phyloP scores from a whole-genome alignment of 2,888 invertebrate genomes.

The Eupithecia vulgata region DNA sequence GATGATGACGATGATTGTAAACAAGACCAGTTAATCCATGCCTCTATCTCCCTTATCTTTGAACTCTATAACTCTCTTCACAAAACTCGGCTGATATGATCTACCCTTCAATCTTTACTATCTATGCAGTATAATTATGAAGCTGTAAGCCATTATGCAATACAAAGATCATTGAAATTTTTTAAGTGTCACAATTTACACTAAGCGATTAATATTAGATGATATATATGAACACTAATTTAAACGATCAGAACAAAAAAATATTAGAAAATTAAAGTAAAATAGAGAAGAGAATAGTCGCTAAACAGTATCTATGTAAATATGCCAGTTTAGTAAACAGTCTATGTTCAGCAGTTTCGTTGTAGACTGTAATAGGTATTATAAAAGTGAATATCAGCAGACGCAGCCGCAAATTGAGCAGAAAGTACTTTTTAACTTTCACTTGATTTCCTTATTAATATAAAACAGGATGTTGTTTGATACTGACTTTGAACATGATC shows the following conservation, averaged over 20 bases:
- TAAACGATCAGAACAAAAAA: too few relatives aligned
- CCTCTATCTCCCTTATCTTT: not conserved
- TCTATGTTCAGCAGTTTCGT: not conserved
- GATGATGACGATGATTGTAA: not conserved
- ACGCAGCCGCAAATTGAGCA: too few relatives aligned
- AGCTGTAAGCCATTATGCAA: not conserved
- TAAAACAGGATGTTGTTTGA: too few relatives aligned
- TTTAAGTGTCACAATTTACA: not conserved
- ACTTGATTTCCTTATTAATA: too few relatives aligned
- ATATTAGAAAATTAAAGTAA: too few relatives aligned
- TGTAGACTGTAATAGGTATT: not conserved
- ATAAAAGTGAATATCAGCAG: too few relatives aligned
- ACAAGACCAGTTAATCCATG: not conserved
- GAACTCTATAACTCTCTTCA: not conserved
- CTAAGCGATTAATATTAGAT: not conserved
- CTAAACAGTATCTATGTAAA: not conserved
- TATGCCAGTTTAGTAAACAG: not conserved
- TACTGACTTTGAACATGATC: too few relatives aligned
- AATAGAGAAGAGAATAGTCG: too few relatives aligned
- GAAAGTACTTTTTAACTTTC: too few relatives aligned
- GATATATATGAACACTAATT: too few relatives aligned
- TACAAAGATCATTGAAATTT: not conserved
- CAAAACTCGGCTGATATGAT: not conserved
- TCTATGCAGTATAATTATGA: not conserved
- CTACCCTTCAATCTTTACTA: not conserved